Percentiles rank a stretch among this genome's conserved stretches.
These are phyloP conservation scores for Thecophora atra DNA, from an alignment of 2,888 invertebrate genomes.

Conservation along the genomic window DNA sequence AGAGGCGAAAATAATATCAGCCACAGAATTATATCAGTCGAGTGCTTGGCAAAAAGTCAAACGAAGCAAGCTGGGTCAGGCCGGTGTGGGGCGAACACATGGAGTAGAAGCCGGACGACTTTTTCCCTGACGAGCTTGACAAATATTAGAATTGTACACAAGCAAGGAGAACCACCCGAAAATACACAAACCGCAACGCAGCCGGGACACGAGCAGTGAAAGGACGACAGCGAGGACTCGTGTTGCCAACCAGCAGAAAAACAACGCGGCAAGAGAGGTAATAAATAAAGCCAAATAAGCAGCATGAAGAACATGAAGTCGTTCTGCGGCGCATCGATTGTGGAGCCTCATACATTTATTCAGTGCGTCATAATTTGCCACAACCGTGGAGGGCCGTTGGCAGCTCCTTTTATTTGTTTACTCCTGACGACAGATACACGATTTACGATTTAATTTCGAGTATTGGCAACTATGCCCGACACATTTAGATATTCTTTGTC, in stretches of 20 bases:
- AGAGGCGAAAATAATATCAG: slow-evolving; percentile 14
- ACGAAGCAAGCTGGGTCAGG: background rate
- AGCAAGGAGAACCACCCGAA: slow-evolving; percentile 1
- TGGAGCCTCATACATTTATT: slow-evolving; percentile 38
- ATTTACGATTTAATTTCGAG: slow-evolving; percentile 37
- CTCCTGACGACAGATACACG: background rate
- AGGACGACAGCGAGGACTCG: slow-evolving; percentile 8
- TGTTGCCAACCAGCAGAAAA: slow-evolving; percentile 20
- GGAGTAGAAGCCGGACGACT: slow-evolving; percentile 16
- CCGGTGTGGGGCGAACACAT: background rate
- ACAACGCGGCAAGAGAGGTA: slow-evolving; percentile 1
- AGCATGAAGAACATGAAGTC: slow-evolving; percentile 18
- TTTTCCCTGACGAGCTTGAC: slow-evolving; percentile 30
- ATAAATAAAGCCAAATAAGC: background rate
- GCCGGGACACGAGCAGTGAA: no score
- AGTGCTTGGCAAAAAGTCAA: slow-evolving; percentile 32
- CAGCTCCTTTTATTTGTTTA: no score
- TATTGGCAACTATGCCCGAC: slow-evolving; percentile 20
- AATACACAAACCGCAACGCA: background rate
- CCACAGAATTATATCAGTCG: slow-evolving; percentile 18
- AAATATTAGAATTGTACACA: slow-evolving; percentile 27
- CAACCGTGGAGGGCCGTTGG: no score
- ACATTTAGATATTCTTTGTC: background rate
- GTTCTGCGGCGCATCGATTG: slow-evolving; percentile 28
- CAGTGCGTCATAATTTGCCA: slow-evolving; percentile 37